Evolutionary conservation across 2,797 vertebrate species (phyloP), one percentile per base, ranked within the genome.

Genomic region (Toxotes lorentzi): DNA sequence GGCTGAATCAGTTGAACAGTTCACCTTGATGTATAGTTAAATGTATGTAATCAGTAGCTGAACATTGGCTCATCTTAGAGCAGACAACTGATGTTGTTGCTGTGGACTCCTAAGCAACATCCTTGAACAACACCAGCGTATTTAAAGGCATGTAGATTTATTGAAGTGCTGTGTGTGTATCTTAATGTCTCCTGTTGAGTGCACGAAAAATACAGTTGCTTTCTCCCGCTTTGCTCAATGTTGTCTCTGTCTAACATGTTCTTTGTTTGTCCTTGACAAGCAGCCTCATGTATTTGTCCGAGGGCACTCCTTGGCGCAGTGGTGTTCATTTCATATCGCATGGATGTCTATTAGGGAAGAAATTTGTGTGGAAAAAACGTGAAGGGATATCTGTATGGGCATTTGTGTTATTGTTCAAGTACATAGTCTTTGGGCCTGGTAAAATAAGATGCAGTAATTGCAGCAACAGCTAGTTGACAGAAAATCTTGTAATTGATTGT

Each of bases 251-350:
- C 72, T 50, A 68, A 21, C 23, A 45, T 51, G 53, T 66, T 89
- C 77, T 87, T 78, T 87, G 78, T 88, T 91, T 87, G 88, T 76
- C 89, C 88, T 90, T 92, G 78, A 91, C 80, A 77, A 77, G 82
- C 76, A 76, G 71, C 59, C 14, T 65, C 27, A 14, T 59, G 69
- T 76, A 21, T 84, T 83, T 79, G 84, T 88, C 76, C 53, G 58
- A 85, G 66, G 73, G 48, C 76, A 12, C 60, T 53, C 54, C 0
- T 11, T 41, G 69, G 58, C 12, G 30, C 83, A 47, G 59, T 23
- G 27, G 56, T 62, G 68, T 72, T 80, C 21, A 63, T 86, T 85
- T 81, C 50, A 54, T 34, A 43, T 17, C 24, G 62, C 45, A 47
- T 19, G 17, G 17, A 41, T 58, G 30, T 67, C 10, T 60, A 19